A percentile compares a stretch with the other conserved stretches of the same genome.
Evolutionary conservation across 2,888 invertebrate genomes (phyloP).

Genomic region (Patella pellucida): DNA sequence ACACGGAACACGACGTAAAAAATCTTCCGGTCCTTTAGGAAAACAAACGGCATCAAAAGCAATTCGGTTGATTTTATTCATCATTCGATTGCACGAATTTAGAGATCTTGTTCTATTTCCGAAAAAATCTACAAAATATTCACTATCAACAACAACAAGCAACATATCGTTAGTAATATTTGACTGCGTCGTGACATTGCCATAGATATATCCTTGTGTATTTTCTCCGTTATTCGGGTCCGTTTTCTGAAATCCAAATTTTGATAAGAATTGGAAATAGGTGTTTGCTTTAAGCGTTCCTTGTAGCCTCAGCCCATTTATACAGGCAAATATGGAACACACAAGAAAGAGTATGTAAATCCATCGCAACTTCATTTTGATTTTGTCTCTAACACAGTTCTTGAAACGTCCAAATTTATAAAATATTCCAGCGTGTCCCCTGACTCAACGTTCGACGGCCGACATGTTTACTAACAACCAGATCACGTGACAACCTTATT

Average conservation of each 20-base stretch:
- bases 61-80: constrained; percentile 83
- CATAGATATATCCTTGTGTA: constrained; percentile 95
- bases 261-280: constrained; percentile 88
- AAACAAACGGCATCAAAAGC: constrained; percentile 90
- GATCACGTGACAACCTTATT: constrained; percentile 3
- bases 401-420: neutral
- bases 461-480: neutral
- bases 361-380: neutral
- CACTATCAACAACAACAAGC: constrained; percentile 90
- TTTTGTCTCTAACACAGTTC: neutral
- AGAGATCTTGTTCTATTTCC: constrained; percentile 78
- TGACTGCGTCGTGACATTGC: constrained; percentile 85
- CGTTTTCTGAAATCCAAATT: constrained; percentile 97
- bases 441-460: neutral
- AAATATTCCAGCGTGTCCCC: neutral
- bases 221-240: constrained; percentile 86
- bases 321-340: neutral
- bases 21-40: constrained; percentile 82
- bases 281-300: constrained; percentile 67
- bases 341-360: constrained; percentile 5
- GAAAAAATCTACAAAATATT: constrained; percentile 90
- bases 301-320: constrained; percentile 55
- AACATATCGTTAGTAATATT: constrained; percentile 76
- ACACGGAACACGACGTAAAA: constrained; percentile 89
- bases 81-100: constrained; percentile 87